Percentiles rank a stretch among this genome's conserved stretches.
These are phyloP conservation scores for Germaria angustata DNA, from an alignment of 2,888 invertebrate species.

Conservation along the genomic window DNA sequence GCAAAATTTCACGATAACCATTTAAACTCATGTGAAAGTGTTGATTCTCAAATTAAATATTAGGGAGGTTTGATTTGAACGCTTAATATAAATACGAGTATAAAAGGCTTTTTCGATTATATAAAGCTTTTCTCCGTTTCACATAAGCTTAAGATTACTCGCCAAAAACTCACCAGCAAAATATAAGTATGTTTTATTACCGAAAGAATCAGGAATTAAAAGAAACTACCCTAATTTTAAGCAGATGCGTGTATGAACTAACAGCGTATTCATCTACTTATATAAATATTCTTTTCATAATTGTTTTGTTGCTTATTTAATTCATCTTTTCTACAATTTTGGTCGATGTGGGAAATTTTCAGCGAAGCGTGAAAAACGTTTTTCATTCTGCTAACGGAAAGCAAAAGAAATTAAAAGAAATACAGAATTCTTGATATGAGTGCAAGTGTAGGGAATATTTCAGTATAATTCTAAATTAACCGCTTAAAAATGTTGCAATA, in stretches of 20 bases:
- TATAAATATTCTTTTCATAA: conserved; percentile 7
- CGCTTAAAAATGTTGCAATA: not conserved
- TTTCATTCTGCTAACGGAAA: conserved; percentile 20
- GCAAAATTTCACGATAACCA: not conserved
- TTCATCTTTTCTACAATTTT: conserved; percentile 25
- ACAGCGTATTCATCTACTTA: not conserved
- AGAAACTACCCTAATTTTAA: not conserved
- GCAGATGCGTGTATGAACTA: not conserved
- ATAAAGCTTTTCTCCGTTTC: no score
- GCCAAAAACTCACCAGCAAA: no score
- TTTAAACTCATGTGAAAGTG: not conserved
- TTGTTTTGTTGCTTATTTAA: conserved; percentile 22
- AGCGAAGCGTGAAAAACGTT: conserved; percentile 47
- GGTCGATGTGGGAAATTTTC: conserved; percentile 58
- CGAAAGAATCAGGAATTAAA: no score
- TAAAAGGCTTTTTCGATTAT: no score
- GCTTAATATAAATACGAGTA: no score
- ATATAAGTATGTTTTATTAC: no score
- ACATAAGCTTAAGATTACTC: no score
- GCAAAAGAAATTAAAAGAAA: conserved; percentile 9
- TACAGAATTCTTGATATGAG: conserved; percentile 1
- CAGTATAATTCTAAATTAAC: conserved; percentile 17
- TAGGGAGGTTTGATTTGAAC: not conserved
- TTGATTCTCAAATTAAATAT: not conserved
- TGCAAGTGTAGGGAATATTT: not conserved